These are phyloP conservation scores for Cariama cristata DNA, from an alignment of 2,113 vertebrate genomes.

Conservation along the genomic window DNA sequence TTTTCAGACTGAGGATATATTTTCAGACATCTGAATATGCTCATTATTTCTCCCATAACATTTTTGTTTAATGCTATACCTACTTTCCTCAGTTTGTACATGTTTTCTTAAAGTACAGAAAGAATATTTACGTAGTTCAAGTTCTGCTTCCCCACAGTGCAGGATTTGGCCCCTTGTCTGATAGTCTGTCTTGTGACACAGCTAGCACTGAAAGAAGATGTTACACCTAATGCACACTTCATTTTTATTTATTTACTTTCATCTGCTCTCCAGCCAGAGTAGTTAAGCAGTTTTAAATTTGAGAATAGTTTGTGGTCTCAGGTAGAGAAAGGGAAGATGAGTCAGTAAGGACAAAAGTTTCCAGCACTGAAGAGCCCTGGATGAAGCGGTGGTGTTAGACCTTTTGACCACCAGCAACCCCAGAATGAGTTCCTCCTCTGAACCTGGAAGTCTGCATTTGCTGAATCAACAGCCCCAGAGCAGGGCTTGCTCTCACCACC, in stretches of 20 bases:
- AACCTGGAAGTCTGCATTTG: neutral
- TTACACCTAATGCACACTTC: neutral
- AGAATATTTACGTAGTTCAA: neutral
- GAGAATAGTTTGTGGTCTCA: neutral
- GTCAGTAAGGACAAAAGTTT: neutral
- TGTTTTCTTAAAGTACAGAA: neutral
- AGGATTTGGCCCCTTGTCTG: neutral
- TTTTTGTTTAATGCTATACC: neutral
- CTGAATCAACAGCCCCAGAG: neutral
- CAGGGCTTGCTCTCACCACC: neutral
- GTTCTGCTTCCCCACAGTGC: neutral
- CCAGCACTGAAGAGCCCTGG: neutral
- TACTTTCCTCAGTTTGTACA: neutral
- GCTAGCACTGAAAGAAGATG: neutral
- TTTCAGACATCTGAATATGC: neutral
- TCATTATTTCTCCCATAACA: neutral
- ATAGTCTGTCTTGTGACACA: neutral
- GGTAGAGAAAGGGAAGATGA: neutral
- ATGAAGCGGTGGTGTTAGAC: neutral
- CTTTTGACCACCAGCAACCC: neutral
- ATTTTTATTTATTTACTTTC: neutral
- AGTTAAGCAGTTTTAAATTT: neutral
- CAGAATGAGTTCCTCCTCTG: neutral
- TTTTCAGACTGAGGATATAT: neutral
- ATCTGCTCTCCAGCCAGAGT: neutral